Percentiles rank a stretch among this genome's conserved stretches.
Evolutionary conservation across 2,113 vertebrate genomes (phyloP).

Genomic region (Steatornis caripensis): DNA sequence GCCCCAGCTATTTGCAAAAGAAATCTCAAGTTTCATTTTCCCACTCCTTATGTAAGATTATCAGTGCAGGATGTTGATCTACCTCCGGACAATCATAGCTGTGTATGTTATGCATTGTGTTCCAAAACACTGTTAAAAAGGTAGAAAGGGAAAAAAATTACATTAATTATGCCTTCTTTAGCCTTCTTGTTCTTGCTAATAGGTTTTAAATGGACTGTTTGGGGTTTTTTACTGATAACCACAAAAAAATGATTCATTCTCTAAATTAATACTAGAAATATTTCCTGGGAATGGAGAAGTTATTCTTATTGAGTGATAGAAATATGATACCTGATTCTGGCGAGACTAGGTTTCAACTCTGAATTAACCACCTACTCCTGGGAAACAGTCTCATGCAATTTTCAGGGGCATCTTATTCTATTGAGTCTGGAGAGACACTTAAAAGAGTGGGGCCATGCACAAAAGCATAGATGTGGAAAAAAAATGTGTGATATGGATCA

Average conservation of each 20-base stretch:
- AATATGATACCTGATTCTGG: neutral
- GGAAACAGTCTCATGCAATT: neutral
- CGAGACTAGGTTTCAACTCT: neutral
- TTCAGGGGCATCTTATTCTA: neutral
- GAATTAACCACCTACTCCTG: neutral
- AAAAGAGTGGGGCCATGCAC: neutral
- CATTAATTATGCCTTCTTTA: neutral
- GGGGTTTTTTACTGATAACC: neutral
- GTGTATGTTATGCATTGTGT: neutral
- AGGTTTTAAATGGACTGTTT: constrained; percentile 7
- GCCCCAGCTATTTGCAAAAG: neutral
- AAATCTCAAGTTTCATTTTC: neutral
- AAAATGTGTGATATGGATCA: accelerated
- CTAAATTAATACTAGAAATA: neutral
- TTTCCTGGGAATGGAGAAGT: neutral
- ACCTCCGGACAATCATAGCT: neutral
- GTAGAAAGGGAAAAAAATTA: neutral
- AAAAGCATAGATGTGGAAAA: neutral
- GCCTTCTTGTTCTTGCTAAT: neutral
- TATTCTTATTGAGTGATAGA: constrained; percentile 10
- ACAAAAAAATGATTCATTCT: neutral
- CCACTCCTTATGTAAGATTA: neutral
- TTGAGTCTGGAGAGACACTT: neutral
- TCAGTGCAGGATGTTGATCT: neutral
- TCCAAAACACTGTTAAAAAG: neutral